A percentile compares a stretch with the other conserved stretches of the same genome.
Evolutionary conservation across 2,797 vertebrate genomes (phyloP).

Genomic region (Gorsachius magnificus): DNA sequence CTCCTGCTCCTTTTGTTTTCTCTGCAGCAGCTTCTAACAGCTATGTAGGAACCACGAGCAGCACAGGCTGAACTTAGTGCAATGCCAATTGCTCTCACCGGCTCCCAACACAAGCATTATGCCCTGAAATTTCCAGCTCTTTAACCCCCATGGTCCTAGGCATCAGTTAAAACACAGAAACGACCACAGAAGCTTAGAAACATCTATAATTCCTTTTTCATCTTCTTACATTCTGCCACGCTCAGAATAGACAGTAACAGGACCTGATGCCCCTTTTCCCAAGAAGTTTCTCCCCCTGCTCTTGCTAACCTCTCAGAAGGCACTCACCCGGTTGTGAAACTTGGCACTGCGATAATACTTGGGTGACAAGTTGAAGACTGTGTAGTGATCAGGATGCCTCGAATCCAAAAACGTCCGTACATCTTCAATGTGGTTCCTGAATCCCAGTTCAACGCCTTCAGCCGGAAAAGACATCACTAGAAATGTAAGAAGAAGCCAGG

Average conservation of each 20-base stretch:
- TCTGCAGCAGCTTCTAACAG: background rate
- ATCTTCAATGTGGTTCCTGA: conserved; percentile 97
- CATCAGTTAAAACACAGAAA: background rate
- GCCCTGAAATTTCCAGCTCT: background rate
- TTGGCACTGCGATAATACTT: conserved; percentile 97
- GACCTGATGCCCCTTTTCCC: background rate
- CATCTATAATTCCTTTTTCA: background rate
- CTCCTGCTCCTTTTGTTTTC: background rate
- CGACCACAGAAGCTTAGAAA: background rate
- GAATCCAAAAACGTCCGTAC: conserved; percentile 96
- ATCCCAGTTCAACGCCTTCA: conserved; percentile 93
- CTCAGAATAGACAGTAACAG: background rate
- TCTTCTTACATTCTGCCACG: background rate
- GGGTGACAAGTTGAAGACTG: conserved; percentile 97
- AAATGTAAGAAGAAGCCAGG: background rate
- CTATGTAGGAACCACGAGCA: background rate
- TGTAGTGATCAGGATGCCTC: conserved; percentile 97
- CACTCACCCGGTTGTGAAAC: conserved; percentile 94
- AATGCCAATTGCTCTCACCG: background rate
- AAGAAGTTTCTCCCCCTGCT: background rate
- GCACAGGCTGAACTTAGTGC: background rate
- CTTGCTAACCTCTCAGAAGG: background rate
- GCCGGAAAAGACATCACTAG: conserved; percentile 97
- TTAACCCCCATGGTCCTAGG: background rate
- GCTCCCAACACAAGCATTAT: background rate